Evolutionary conservation across 92 coral and sea anemone species (phyloP), one percentile per base, ranked within the genome.

Genomic region (Micromussa lordhowensis): DNA sequence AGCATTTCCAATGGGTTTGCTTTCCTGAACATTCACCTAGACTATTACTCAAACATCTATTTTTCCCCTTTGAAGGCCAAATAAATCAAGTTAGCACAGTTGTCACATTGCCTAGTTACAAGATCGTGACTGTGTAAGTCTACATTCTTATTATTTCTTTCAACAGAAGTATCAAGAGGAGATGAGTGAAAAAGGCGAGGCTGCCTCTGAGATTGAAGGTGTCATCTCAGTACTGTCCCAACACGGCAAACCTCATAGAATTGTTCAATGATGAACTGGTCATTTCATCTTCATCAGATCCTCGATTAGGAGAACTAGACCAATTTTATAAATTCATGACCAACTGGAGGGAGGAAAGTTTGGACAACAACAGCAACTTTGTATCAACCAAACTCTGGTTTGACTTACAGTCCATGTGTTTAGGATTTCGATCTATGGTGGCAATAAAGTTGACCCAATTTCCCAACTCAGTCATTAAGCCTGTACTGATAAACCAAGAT

Each of bases 401-500:
- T 83, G 92, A 93, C 77, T 3, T 87, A 14, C 88, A 93, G 81
- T 86, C 93, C 3, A 93, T 93, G 95, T 77, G 90, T 35, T 64
- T 90, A 0, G 92, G 93, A 38, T 90, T 90, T 17, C 31, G 63
- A 28, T 82, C 95, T 1, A 82, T 93, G 89, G 89, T 90, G 3
- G 58, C 29, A 17, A 24, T 69, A 2, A 91, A 88, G 68, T 68
- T 69, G 13, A 16, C 80, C 5, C 82, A 79, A 51, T 93, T 91
- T n/a, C 94, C 96, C 12, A 35, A 68, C 53, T 74, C 94, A 10
- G 79, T 91, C 0, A 85, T 93, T 0, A 93, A 91, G 68, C 92
- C 94, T 5, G 92, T 92, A 28, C 77, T 93, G 32, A 38, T 88
- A 8, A 93, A 93, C 54, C 96, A 93, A 61, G 96, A 93, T 77